phyloP scores from a whole-genome alignment of 2,113 vertebrate genomes.

The Paramormyrops kingsleyae region DNA sequence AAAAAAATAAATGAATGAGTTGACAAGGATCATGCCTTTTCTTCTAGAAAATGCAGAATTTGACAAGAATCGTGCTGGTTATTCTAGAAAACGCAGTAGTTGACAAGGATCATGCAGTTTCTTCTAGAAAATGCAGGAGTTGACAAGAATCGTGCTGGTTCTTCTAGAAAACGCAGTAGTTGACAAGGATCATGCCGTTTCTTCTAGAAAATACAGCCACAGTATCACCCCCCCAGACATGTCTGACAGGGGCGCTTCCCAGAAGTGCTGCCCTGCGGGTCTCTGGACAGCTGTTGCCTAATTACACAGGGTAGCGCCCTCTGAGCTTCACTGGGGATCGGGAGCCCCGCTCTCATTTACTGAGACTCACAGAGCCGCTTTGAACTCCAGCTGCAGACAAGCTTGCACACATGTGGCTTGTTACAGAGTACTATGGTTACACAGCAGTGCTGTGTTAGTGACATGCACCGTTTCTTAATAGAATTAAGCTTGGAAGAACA shows the following conservation, averaged over 20 bases:
- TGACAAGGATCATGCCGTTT: too few relatives aligned
- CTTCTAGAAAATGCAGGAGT: background rate
- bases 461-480: background rate
- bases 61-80: background rate
- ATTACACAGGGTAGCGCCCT: conserved; percentile 34
- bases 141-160: background rate
- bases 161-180: background rate
- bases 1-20: background rate
- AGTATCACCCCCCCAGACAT: background rate
- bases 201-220: background rate
- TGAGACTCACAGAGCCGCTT: background rate
- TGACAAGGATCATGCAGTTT: background rate
- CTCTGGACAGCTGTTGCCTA: conserved; percentile 42
- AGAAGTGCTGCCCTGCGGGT: conserved; percentile 22
- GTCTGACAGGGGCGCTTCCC: background rate
- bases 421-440: background rate
- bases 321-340: background rate
- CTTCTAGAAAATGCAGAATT: background rate
- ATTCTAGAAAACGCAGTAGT: background rate
- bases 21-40: background rate
- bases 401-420: background rate
- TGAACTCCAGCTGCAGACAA: background rate
- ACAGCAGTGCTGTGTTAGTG: background rate
- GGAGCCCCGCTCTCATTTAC: background rate
- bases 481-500: background rate